Base-by-base conservation (phyloP, 2,113 vertebrate species). In the Notothenia rossii region DNA sequence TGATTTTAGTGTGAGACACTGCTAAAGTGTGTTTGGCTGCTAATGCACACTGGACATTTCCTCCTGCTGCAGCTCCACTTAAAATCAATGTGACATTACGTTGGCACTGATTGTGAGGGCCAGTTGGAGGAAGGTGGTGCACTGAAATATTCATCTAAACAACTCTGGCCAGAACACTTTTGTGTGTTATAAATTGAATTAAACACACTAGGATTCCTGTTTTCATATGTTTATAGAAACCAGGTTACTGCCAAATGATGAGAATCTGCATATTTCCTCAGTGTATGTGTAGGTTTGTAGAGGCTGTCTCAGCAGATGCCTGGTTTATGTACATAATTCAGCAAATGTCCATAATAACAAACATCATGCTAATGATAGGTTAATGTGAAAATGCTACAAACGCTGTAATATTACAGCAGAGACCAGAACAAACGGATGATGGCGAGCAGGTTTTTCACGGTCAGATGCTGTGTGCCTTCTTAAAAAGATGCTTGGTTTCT, bases 271-370 rank as follows among this genome's bases (percentile, higher is more conserved):
- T 60, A 58, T 70, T 53, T 71, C n/a, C 60, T 18, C 8, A 2
- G 36, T 25, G 54, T 13, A 29, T 9, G 62, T 43, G 50, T 12
- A 77, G 13, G 8, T n/a, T 65, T 64, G 74, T 5, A 18, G 60
- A 55, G 45, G 79, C 58, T 59, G 63, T 84, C 62, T 77, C 70
- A 33, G 29, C 15, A n/a, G 56, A 7, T 1, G 6, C 25, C 63
- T 55, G 40, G 13, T 59, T 71, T 15, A 66, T 79, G 72, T 61
- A 68, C 3, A 2, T 75, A 73, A 84, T 88, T 62, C 45, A 5
- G 2, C 45, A 54, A 62, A 77, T 64, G 33, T 51, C 67, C 33
- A 36, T 65, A 64, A 61, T 48, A 22, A 69, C 17, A 69, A 72
- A 71, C 71, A 49, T 73, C 67, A 40, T 49, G 65, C 0, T 66